Base-by-base conservation (phyloP, 2,113 vertebrate species). In the Acanthochromis polyacanthus region DNA sequence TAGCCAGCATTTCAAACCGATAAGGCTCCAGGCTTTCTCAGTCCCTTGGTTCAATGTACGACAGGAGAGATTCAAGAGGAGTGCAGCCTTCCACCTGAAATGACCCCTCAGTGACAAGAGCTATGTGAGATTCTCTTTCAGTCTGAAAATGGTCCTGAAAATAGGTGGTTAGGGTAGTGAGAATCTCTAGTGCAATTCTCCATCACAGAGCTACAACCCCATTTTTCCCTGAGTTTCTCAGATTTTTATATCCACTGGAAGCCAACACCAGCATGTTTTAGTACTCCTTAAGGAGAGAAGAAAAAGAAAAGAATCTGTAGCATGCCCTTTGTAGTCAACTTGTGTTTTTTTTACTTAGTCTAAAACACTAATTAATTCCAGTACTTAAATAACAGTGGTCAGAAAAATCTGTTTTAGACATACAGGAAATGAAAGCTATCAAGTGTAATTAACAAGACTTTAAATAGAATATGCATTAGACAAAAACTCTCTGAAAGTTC, bases 1-100 rank as follows among this genome's bases (percentile, higher is more conserved):
- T 50, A 72, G 75, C 40, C 19, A 56, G 61, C 50, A 50, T 82
- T 81, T 83, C 43, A 83, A 82, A 78, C 61, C 32, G 75, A 86
- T 85, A 88, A 88, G 58, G 32, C 45, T 61, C 50, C 45, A 22
- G 10, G 65, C 59, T 62, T 68, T 75, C 66, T 82, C 81, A 45
- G 65, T 80, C 50, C 62, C 46, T 36, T 52, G 22, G 30, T 83
- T 78, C 80, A 81, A 58, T 81, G 78, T 17, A 64, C 4, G 43
- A 77, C 56, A 51, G 48, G 28, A 63, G 45, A 86, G 56, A 86
- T 59, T 77, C 45, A 46, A n/a, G 45, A 78, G 43, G 40, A 63
- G 61, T 16, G n/a, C 65, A 58, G 56, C 71, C 43, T 25, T 68
- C 3, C 32, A 80, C 67, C 71, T 75, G 3, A 65, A 61, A 71